Base-by-base conservation (phyloP, 2,888 invertebrate species). In the Adela reaumurella region DNA sequence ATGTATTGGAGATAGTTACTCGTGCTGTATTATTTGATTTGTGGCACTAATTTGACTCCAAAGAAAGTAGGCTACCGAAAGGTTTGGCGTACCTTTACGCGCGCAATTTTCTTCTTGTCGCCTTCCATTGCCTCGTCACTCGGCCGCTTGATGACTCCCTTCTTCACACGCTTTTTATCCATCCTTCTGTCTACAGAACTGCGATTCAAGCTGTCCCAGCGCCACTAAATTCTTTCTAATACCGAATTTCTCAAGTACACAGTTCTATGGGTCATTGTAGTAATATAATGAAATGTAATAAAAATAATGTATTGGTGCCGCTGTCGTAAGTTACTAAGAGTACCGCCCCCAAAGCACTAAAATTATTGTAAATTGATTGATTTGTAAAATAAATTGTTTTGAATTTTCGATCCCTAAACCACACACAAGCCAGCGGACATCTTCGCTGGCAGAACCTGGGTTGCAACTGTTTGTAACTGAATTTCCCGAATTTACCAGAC, bases 151-250 rank as follows among this genome's bases (percentile, higher is more conserved):
- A 71, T 73, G 45, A 72, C 78, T 59, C 70, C 70, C 64, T 72
- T 79, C 64, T 79, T 80, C 58, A 76, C 77, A 55, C 58, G 76
- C 65, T 80, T 80, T 63, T 80, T 80, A 68, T 80, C 79, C 79
- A 80, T 80, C 67, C 74, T 74, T 62, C 58, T 59, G 17, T 35
- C 29, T 46, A 11, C 4, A 19, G 8, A 14, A 29, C 17, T 17
- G 10, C 17, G 5, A 14, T n/a, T n/a, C n/a, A n/a, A n/a, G n/a
- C n/a, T n/a, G n/a, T n/a, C n/a, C n/a, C n/a, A n/a, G n/a, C n/a
- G n/a, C n/a, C 24, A 24, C 28, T 43, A 42, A 45, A 24, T 42
- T 17, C 16, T 4, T 14, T 18, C 17, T 4, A 44, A 10, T 44
- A 29, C 43, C 14, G 18, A 46, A 46, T 35, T 35, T 14, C 35